Conservation (phyloP, 2,113 vertebrate genomes). For the Syngnathoides biaculeatus region DNA sequence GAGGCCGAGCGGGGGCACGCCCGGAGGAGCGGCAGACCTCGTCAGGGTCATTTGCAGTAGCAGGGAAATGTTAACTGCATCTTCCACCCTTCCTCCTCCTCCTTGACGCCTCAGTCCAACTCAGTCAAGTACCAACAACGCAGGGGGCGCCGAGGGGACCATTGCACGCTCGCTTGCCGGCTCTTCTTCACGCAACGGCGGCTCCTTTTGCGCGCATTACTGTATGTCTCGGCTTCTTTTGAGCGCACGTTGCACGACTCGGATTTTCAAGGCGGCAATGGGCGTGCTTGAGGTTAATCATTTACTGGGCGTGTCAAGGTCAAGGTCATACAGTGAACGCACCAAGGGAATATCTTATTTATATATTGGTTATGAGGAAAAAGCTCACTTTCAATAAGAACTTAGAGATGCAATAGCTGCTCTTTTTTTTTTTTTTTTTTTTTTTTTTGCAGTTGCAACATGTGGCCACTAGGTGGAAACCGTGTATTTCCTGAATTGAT, state of each 20-base stretch:
- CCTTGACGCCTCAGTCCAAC: conserved; percentile 30
- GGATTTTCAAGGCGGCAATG: neutral
- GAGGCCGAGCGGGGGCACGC: conserved; percentile 37
- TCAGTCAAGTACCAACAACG: conserved; percentile 49
- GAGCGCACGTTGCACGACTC: conserved; percentile 5
- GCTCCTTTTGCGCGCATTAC: conserved; percentile 2
- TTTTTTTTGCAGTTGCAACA: neutral
- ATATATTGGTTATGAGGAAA: neutral
- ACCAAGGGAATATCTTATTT: neutral
- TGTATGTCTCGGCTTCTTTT: neutral
- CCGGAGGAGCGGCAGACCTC: conserved; percentile 50
- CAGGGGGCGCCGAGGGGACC: conserved; percentile 37
- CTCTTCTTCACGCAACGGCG: conserved; percentile 8
- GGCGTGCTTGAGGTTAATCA: neutral
- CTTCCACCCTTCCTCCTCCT: conserved; percentile 20
- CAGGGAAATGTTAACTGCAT: conserved; percentile 41
- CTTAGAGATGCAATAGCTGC: neutral
- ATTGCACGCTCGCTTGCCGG: neutral
- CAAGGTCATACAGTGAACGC: conserved; percentile 4
- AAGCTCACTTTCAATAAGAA: neutral
- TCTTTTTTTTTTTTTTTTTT: neutral
- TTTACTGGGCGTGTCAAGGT: conserved; percentile 10
- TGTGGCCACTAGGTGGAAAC: conserved; percentile 41
- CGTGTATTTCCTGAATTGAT: neutral
- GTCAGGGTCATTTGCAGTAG: conserved; percentile 53